These are phyloP conservation scores for Temnothorax curvispinosus DNA, from an alignment of 1,140 invertebrate genomes.

Conservation along the genomic window DNA sequence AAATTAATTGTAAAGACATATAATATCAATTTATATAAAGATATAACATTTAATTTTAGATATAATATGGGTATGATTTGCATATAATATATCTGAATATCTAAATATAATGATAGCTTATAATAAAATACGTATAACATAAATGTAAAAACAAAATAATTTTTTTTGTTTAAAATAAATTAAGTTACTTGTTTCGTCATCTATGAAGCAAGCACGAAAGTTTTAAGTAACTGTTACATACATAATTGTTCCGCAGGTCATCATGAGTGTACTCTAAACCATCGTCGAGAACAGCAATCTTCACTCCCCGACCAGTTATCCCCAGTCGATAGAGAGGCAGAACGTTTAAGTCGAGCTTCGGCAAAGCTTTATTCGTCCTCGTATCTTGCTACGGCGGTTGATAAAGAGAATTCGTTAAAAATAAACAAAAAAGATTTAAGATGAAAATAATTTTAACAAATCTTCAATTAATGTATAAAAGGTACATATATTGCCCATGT, in stretches of 20 bases:
- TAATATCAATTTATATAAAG: not conserved
- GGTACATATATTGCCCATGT: not conserved
- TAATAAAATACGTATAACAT: not conserved
- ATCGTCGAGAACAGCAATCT: constrained; percentile 94
- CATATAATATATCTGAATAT: not conserved
- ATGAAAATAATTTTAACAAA: not conserved
- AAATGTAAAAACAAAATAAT: not conserved
- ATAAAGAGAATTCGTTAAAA: constrained; percentile 56
- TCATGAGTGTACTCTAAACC: constrained; percentile 93
- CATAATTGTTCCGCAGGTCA: constrained; percentile 92
- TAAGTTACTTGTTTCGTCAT: constrained; percentile 44
- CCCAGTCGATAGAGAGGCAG: constrained; percentile 93
- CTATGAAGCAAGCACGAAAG: constrained; percentile 12
- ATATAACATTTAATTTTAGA: not conserved
- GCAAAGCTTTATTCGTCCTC: constrained; percentile 85
- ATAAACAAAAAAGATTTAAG: not conserved
- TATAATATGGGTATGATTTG: not conserved
- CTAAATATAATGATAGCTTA: not conserved
- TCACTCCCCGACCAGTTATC: constrained; percentile 92
- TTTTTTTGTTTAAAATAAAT: not conserved
- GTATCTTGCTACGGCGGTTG: constrained; percentile 75
- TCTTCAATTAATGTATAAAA: not conserved
- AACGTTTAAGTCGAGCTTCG: constrained; percentile 91
- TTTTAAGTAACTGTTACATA: constrained; percentile 84
- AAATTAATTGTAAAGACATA: not conserved